Conservation (phyloP, 2,113 vertebrate species). For the Polypterus bichir region DNA sequence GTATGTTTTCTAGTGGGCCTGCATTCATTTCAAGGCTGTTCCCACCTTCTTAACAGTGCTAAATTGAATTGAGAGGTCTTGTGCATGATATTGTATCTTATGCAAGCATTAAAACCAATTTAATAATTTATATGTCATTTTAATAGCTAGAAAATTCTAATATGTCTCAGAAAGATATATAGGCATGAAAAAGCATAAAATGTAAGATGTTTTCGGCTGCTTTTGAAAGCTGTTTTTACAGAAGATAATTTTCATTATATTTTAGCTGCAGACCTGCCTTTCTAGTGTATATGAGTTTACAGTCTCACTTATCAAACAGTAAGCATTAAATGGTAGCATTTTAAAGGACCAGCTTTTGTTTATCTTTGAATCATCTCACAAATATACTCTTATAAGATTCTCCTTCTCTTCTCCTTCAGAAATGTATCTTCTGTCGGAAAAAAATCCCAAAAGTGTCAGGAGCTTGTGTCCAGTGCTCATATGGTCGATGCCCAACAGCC, state of each 20-base stretch:
- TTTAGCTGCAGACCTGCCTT: not conserved
- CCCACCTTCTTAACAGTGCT: too few species aligned
- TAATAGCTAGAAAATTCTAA: too few species aligned
- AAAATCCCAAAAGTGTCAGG: constrained; percentile 69
- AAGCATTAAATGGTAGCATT: not conserved
- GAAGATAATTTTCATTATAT: not conserved
- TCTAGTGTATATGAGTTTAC: not conserved
- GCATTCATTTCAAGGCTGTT: too few species aligned
- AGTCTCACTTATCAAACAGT: not conserved
- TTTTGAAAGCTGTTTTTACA: not conserved
- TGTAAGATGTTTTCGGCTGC: not conserved
- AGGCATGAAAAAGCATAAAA: too few species aligned
- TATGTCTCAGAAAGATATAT: too few species aligned
- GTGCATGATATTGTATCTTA: too few species aligned
- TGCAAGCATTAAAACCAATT: too few species aligned
- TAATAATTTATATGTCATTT: too few species aligned
- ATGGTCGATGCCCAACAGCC: constrained; percentile 74
- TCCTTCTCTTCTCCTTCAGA: constrained; percentile 50
- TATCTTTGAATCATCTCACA: not conserved
- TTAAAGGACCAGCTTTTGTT: not conserved
- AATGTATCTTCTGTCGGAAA: constrained; percentile 82
- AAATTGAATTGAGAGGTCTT: too few species aligned
- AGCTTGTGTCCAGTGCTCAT: constrained; percentile 89
- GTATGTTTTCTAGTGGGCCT: too few species aligned
- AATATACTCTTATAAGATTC: not conserved